Conservation (phyloP, 2,797 vertebrate genomes). For the Picus viridis region DNA sequence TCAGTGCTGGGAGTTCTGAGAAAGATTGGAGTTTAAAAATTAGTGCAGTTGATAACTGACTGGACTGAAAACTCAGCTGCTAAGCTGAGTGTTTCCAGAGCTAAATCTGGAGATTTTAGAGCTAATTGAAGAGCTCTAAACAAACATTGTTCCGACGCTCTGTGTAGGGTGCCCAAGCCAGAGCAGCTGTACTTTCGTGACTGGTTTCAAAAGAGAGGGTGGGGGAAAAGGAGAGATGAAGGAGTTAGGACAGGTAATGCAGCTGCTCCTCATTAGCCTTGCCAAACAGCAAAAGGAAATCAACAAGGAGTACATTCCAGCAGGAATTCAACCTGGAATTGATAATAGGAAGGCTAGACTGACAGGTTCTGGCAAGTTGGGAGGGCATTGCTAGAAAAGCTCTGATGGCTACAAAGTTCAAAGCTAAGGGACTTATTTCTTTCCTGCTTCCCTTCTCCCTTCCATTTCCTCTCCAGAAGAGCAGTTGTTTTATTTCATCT, state of each 20-base stretch:
- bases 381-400: not conserved
- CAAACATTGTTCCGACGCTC: conserved; percentile 4
- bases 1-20: not conserved
- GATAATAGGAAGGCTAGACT: conserved; percentile 17
- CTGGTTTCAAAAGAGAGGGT: not conserved
- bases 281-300: not conserved
- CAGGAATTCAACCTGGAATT: conserved; percentile 36
- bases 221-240: not conserved
- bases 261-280: conserved; percentile 31
- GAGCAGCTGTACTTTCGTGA: conserved; percentile 11
- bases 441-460: not conserved
- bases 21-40: not conserved
- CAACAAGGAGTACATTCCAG: not conserved
- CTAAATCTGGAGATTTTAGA: not conserved
- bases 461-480: not conserved
- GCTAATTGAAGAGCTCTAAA: conserved; percentile 21
- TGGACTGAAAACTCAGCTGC: not conserved
- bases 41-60: not conserved
- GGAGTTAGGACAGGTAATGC: conserved; percentile 14
- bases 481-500: not conserved
- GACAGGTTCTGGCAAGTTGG: conserved; percentile 12
- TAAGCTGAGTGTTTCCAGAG: conserved; percentile 26
- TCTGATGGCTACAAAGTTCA: not conserved
- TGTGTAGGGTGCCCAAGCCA: not conserved
- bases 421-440: not conserved